phyloP scores from a whole-genome alignment of 35 echinoderm and acorn worm species.

The Acanthaster planci region DNA sequence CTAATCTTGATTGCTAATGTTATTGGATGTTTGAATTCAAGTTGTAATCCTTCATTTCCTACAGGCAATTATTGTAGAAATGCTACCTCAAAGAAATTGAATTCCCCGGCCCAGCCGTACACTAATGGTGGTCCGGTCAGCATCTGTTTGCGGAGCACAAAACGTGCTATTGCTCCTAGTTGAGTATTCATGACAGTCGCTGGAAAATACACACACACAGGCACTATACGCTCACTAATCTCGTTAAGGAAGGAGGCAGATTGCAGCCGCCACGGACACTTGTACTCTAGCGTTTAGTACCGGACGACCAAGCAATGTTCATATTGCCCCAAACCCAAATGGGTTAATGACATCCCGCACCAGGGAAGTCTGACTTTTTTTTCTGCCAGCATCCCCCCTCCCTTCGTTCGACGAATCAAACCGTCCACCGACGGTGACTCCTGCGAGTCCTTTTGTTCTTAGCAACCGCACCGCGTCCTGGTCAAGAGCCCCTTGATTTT shows the following conservation, averaged over 20 bases:
- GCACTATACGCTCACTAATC: background rate
- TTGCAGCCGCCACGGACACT: conserved; percentile 19
- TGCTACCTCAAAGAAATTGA: no score
- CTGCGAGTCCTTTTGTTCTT: conserved; percentile 26
- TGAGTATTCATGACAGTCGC: no score
- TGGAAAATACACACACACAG: no score
- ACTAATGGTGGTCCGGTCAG: no score
- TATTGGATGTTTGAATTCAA: no score
- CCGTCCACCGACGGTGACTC: background rate
- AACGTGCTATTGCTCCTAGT: no score
- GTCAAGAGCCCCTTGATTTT: conserved; percentile 18
- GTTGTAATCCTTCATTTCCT: no score
- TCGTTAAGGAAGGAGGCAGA: background rate
- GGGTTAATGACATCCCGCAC: conserved; percentile 10
- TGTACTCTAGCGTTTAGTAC: background rate
- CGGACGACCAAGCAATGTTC: conserved; percentile 25
- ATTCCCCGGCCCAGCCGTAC: no score
- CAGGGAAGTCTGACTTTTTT: background rate
- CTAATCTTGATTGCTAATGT: no score
- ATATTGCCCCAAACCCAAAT: conserved; percentile 17
- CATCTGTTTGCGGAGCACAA: no score
- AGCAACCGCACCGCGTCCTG: conserved; percentile 15
- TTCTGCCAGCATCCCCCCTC: background rate
- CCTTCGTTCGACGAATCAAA: background rate
- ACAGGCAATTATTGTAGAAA: no score